phyloP scores from a whole-genome alignment of 2,113 vertebrate genomes.

The Sebastes fasciatus region DNA sequence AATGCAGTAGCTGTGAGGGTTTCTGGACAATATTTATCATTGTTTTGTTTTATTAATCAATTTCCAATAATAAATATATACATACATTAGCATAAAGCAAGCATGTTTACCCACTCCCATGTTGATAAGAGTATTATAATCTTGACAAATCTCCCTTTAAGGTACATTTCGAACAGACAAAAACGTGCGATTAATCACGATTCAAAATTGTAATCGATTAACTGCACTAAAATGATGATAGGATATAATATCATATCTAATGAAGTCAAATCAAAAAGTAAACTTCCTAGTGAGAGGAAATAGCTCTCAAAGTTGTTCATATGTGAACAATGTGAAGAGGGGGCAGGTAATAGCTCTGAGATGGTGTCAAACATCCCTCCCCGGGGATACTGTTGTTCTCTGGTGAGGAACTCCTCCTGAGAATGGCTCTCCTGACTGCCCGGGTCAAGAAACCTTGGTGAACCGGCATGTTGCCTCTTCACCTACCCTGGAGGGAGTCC shows the following conservation, averaged over 20 bases:
- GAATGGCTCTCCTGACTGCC: conserved; percentile 27
- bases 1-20: too few relatives aligned
- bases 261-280: neutral
- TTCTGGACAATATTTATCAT: too few relatives aligned
- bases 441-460: conserved; percentile 34
- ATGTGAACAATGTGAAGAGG: conserved; percentile 3
- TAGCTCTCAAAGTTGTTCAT: neutral
- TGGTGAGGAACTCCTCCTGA: conserved; percentile 30
- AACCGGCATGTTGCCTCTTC: conserved; percentile 54
- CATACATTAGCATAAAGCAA: too few relatives aligned
- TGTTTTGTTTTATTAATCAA: too few relatives aligned
- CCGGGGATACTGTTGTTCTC: conserved; percentile 6
- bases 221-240: too few relatives aligned
- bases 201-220: too few relatives aligned
- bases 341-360: conserved; percentile 34
- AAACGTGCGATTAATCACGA: too few relatives aligned
- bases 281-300: neutral
- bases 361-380: conserved; percentile 21
- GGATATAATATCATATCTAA: neutral
- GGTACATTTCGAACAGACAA: too few relatives aligned
- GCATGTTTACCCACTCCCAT: too few relatives aligned
- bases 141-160: too few relatives aligned
- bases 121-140: too few relatives aligned
- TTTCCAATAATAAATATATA: too few relatives aligned
- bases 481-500: conserved; percentile 41